A percentile compares a stretch with the other conserved stretches of the same genome.
Conservation (phyloP, 2,888 invertebrate genomes). For the Epinotia demarniana region DNA sequence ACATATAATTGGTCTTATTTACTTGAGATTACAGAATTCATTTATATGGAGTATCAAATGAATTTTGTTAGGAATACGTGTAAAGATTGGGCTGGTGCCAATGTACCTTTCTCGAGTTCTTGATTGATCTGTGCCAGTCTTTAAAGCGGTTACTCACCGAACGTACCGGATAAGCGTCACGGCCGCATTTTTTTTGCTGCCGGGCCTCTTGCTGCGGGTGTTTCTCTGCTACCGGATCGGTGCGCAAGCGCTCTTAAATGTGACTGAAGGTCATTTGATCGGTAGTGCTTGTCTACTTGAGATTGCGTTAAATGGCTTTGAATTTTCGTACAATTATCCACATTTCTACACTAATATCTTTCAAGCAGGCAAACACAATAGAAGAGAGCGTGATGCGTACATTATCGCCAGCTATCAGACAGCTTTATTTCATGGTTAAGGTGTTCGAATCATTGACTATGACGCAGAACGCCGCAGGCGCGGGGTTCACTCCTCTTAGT, state of each 20-base stretch:
- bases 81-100: slow-evolving; percentile 41
- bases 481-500: slow-evolving; percentile 45
- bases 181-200: too few relatives aligned
- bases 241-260: neutral
- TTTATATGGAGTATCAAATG: slow-evolving; percentile 37
- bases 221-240: neutral
- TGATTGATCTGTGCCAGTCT: slow-evolving; percentile 15
- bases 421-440: slow-evolving; percentile 79
- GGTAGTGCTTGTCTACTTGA: slow-evolving; percentile 26
- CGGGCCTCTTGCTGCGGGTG: neutral
- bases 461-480: slow-evolving; percentile 28
- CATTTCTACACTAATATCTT: slow-evolving; percentile 17
- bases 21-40: slow-evolving; percentile 24
- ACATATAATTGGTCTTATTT: slow-evolving; percentile 24
- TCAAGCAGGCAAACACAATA: slow-evolving; percentile 6
- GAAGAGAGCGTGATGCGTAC: slow-evolving; percentile 5
- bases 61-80: slow-evolving; percentile 43
- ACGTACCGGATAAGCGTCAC: too few relatives aligned
- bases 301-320: slow-evolving; percentile 7
- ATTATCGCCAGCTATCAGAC: slow-evolving; percentile 58
- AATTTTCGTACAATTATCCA: slow-evolving; percentile 19
- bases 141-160: neutral
- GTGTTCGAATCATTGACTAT: slow-evolving; percentile 49
- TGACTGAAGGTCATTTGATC: neutral
- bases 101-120: slow-evolving; percentile 41